These are phyloP conservation scores for Potamilus streckersoni DNA, from an alignment of 1,140 invertebrate genomes.

Conservation along the genomic window DNA sequence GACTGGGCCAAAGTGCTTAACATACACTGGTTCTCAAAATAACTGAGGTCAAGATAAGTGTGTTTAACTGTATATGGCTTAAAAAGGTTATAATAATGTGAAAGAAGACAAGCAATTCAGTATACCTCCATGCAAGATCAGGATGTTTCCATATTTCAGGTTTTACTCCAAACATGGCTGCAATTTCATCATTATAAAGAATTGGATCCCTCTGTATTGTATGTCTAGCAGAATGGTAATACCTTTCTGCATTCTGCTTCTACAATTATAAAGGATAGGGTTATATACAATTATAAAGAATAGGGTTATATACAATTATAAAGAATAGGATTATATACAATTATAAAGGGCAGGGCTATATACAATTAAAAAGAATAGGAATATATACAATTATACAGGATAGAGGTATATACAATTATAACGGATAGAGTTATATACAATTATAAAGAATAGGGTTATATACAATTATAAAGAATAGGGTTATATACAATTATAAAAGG, in stretches of 20 bases:
- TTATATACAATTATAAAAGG: conserved; percentile 6
- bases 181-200: conserved; percentile 61
- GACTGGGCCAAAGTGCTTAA: no score
- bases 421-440: neutral
- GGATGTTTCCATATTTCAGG: conserved; percentile 51
- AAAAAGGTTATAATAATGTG: no score
- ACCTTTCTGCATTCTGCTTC: conserved; percentile 33
- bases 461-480: no score
- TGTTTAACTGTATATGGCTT: no score
- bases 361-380: conserved; percentile 8
- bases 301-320: conserved; percentile 3
- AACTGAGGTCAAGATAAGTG: no score
- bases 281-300: conserved; percentile 1
- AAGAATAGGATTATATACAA: conserved; percentile 3
- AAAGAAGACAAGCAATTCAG: no score
- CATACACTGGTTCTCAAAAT: no score
- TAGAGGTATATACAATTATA: conserved; percentile 2
- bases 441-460: neutral
- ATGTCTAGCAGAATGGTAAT: conserved; percentile 57
- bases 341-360: neutral
- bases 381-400: neutral
- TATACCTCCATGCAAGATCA: conserved; percentile 59
- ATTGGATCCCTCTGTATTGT: conserved; percentile 64
- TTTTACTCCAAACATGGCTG: conserved; percentile 59
- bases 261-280: conserved; percentile 10